These are phyloP conservation scores for Mantis religiosa DNA, from an alignment of 2,888 invertebrate genomes.

Conservation along the genomic window DNA sequence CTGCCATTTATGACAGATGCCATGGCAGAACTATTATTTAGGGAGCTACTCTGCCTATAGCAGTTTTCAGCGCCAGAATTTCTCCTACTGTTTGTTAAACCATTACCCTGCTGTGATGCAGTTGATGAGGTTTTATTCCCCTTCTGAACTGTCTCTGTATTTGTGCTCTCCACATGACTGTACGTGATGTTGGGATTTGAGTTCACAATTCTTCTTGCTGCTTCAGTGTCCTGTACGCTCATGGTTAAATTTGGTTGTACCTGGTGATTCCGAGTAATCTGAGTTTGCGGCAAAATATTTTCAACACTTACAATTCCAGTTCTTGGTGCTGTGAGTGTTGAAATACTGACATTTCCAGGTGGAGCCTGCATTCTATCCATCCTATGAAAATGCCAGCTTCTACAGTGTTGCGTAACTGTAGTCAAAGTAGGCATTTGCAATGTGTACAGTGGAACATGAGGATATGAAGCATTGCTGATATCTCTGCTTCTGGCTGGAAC, in stretches of 20 bases:
- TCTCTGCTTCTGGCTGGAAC: not conserved
- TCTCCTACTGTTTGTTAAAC: not conserved
- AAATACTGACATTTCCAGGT: not conserved
- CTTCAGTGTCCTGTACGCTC: not conserved
- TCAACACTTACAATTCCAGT: not conserved
- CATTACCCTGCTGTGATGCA: not conserved
- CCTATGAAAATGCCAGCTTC: not conserved
- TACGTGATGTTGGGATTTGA: not conserved
- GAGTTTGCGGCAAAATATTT: not conserved
- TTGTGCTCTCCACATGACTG: not conserved
- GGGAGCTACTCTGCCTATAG: not conserved
- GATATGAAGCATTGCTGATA: not conserved
- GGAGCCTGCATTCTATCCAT: not conserved
- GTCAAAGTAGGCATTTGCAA: not conserved
- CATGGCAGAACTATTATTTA: not conserved
- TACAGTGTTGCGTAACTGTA: not conserved
- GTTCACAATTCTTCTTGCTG: not conserved
- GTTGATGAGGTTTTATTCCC: not conserved
- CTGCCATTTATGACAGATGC: not conserved
- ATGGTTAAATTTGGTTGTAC: not conserved
- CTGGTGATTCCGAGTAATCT: not conserved
- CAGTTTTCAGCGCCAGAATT: not conserved
- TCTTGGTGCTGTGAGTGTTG: not conserved
- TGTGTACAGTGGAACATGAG: not conserved
- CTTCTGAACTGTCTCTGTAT: not conserved